Base-by-base conservation (phyloP, 2,888 invertebrate genomes). In the Caenorhabditis macrosperma region DNA sequence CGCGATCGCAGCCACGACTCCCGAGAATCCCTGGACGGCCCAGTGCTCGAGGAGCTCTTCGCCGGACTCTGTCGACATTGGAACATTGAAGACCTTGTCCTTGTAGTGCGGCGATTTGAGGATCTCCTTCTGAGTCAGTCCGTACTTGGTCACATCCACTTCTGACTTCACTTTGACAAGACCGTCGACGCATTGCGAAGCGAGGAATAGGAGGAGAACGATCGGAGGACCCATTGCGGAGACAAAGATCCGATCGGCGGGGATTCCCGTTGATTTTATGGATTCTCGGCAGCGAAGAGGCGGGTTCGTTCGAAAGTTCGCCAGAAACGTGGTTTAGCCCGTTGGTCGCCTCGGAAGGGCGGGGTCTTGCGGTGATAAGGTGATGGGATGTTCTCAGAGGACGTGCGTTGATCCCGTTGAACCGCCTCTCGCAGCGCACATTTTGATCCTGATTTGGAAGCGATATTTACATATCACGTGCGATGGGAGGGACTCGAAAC, bases 11-110 rank as follows among this genome's bases (percentile, higher is more conserved):
- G 82, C 76, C 0, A 82, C 66, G n/a, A 82, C 44, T 60, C 79
- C 82, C 0, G 79, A 77, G 50, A 82, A 80, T 52, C 72, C 82
- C 44, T 82, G 82, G n/a, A 71, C 64, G 3, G 67, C 67, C 82
- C 82, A 82, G 59, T 82, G 82, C 55, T 76, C 55, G 20, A 79
- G 15, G 10, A 82, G 67, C 41, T 78, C 82, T 30, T 75, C 71
- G n/a, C 82, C 82, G 22, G 67, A 71, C 12, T 74, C 74, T n/a
- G 66, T 64, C 1, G 60, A 50, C 60, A 80, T 80, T 15, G 74
- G 66, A 46, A 80, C 59, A 61, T 80, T 71, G 44, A 71, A 66
- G 0, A 74, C 68, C 24, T 76, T 76, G 38, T 76, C 74, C 15
- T 74, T 67, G 33, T 81, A 81, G 50, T 81, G 59, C 3, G 76